Evolutionary conservation across 2,113 vertebrate genomes (phyloP).

Genomic region (Periophthalmus modestus): DNA sequence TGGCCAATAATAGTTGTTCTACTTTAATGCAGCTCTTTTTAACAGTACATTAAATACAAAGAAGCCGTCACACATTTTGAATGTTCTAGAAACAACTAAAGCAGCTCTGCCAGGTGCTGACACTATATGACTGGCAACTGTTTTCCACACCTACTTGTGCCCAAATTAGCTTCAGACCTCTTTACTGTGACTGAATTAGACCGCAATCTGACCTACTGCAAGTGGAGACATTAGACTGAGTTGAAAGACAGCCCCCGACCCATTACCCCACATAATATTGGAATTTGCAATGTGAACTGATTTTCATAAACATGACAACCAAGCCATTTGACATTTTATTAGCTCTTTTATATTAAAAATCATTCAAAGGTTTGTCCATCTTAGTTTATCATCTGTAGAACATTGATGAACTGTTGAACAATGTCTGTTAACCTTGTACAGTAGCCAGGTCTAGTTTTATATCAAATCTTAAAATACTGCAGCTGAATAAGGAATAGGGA

Average conservation of each 20-base stretch:
- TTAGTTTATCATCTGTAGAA: neutral
- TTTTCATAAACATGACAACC: neutral
- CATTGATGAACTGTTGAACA: too few species aligned
- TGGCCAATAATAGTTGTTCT: neutral
- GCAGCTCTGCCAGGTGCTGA: conserved; percentile 58
- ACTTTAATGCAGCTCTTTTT: neutral
- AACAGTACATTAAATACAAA: neutral
- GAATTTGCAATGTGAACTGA: neutral
- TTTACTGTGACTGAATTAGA: conserved; percentile 69
- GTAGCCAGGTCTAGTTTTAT: neutral
- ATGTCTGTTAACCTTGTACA: neutral
- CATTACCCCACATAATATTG: conserved; percentile 8
- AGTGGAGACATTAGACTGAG: conserved; percentile 52
- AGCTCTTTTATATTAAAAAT: neutral
- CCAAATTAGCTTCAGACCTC: conserved; percentile 61
- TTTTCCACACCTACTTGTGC: conserved; percentile 67
- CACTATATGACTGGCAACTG: conserved; percentile 74
- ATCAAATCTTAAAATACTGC: too few species aligned
- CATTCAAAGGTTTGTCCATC: too few species aligned
- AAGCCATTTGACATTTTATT: neutral
- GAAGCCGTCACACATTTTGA: neutral
- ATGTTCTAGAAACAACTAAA: conserved; percentile 47
- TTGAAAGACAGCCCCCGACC: conserved; percentile 13
- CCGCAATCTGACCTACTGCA: conserved; percentile 62
- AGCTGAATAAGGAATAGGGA: too few species aligned